Conservation (phyloP, 2,888 invertebrate species). For the Ctenicera cuprea region DNA sequence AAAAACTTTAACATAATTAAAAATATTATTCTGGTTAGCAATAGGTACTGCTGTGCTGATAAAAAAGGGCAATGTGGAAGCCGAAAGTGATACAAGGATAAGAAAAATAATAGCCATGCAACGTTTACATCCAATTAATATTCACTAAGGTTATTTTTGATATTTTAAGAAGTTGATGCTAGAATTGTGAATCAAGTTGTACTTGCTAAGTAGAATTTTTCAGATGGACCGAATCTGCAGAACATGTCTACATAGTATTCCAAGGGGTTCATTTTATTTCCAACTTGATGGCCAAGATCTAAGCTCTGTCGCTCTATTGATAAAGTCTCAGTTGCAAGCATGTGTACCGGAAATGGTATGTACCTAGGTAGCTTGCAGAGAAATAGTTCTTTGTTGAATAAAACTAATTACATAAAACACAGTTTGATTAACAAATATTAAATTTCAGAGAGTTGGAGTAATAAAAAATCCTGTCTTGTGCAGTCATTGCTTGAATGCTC, state of each 20-base stretch:
- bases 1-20: too few relatives aligned
- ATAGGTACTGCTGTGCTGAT: too few relatives aligned
- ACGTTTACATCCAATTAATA: too few relatives aligned
- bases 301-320: not conserved
- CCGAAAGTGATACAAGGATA: too few relatives aligned
- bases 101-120: too few relatives aligned
- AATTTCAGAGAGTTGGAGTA: not conserved
- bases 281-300: not conserved
- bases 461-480: not conserved
- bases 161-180: too few relatives aligned
- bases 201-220: not conserved
- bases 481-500: not conserved
- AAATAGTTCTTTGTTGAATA: not conserved
- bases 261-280: not conserved
- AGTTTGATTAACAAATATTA: too few relatives aligned
- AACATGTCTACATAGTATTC: not conserved
- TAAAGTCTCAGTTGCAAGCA: not conserved
- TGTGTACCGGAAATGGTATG: conserved; percentile 9
- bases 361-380: not conserved
- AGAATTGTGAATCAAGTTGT: too few relatives aligned
- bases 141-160: too few relatives aligned
- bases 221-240: not conserved
- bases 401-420: too few relatives aligned
- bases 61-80: too few relatives aligned
- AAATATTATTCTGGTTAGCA: too few relatives aligned